These are phyloP conservation scores for Lophius americanus DNA, from an alignment of 2,797 vertebrate genomes.

Conservation along the genomic window DNA sequence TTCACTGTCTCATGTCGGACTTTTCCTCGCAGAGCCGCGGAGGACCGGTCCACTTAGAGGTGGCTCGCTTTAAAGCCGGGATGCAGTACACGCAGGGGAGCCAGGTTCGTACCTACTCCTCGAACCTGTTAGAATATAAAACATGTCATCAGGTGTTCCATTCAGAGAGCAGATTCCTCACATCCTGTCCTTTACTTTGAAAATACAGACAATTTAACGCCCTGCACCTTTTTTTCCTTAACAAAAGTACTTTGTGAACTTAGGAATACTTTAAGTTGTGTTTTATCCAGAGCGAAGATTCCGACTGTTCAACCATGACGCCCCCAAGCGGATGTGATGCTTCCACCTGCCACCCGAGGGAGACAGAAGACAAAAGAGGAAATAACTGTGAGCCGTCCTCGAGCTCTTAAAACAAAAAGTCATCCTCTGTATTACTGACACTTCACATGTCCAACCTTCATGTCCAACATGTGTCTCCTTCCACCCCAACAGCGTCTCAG, in stretches of 20 bases:
- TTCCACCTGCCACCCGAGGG: constrained; percentile 67
- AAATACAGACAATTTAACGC: constrained; percentile 3
- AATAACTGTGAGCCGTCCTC: constrained; percentile 44
- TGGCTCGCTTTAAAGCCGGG: constrained; percentile 92
- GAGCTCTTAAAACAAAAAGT: not conserved
- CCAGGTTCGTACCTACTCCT: constrained; percentile 74
- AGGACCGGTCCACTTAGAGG: constrained; percentile 87
- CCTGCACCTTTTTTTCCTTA: constrained; percentile 50
- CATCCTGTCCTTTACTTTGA: not conserved
- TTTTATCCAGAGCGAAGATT: constrained; percentile 80
- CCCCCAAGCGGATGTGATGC: constrained; percentile 58
- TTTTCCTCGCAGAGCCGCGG: constrained; percentile 83
- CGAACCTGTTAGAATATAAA: constrained; percentile 53
- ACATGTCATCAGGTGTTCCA: not conserved
- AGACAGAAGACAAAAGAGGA: constrained; percentile 56
- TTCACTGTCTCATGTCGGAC: not conserved
- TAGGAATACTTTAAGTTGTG: constrained; percentile 79
- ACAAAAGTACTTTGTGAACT: constrained; percentile 62
- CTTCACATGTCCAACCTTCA: not conserved
- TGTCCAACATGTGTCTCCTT: not conserved
- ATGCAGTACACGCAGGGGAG: constrained; percentile 86
- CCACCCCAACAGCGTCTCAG: constrained; percentile 44
- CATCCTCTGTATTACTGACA: not conserved
- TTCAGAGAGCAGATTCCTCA: not conserved
- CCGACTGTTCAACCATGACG: constrained; percentile 69